A percentile compares a stretch with the other conserved stretches of the same genome.
Evolutionary conservation across 2,888 invertebrate genomes (phyloP).

Genomic region (Pyrocoelia pectoralis): DNA sequence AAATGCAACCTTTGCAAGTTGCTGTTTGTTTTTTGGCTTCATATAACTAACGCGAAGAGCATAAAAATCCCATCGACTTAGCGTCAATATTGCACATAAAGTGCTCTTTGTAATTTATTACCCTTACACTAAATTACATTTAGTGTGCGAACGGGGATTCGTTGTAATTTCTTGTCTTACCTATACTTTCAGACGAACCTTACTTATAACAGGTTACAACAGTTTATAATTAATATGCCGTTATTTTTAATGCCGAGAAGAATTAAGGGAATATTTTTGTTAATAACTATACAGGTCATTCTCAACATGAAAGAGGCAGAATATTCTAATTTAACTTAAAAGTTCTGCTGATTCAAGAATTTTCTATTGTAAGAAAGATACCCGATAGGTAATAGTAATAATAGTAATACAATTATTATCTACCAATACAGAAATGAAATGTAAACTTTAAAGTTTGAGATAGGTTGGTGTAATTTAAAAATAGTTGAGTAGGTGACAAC

Average conservation of each 20-base stretch:
- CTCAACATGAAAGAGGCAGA: neutral
- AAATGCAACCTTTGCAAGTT: slow-evolving; percentile 49
- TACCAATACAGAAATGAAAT: too few species aligned
- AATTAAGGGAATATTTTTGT: neutral
- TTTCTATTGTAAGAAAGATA: too few species aligned
- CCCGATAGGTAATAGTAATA: too few species aligned
- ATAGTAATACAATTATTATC: too few species aligned
- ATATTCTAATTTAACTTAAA: too few species aligned
- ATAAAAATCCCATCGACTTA: slow-evolving; percentile 38
- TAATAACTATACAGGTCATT: neutral
- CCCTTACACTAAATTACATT: slow-evolving; percentile 30
- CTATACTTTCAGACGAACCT: slow-evolving; percentile 22
- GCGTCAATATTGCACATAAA: slow-evolving; percentile 38
- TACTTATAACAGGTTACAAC: neutral
- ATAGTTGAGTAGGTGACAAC: too few species aligned
- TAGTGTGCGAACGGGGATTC: slow-evolving; percentile 24
- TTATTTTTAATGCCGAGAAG: neutral
- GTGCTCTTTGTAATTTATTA: slow-evolving; percentile 34
- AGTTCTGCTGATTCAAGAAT: too few species aligned
- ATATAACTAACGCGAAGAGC: slow-evolving; percentile 35
- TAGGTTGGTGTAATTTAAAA: too few species aligned
- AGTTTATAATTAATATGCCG: slow-evolving; percentile 26
- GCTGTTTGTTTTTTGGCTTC: slow-evolving; percentile 34
- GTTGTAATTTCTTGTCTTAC: slow-evolving; percentile 20
- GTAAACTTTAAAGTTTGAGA: too few species aligned